phyloP scores from a whole-genome alignment of 2,797 vertebrate genomes.

The Mus spretus region DNA sequence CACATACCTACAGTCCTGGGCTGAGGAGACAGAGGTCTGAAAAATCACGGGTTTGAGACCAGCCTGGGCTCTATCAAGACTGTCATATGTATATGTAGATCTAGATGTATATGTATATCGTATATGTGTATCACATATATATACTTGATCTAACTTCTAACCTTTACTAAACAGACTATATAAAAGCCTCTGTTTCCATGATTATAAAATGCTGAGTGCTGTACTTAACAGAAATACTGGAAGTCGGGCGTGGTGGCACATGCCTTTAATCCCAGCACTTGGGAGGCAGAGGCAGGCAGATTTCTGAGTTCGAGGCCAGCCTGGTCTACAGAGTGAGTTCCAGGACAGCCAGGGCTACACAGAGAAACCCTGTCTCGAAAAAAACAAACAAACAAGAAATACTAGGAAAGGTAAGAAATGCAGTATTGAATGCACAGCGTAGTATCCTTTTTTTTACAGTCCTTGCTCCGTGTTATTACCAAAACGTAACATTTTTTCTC shows the following conservation, averaged over 20 bases:
- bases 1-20: not conserved
- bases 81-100: too few relatives aligned
- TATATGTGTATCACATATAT: too few relatives aligned
- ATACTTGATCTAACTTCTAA: not conserved
- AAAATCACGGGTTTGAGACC: not conserved
- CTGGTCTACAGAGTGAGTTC: too few relatives aligned
- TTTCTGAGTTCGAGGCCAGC: too few relatives aligned
- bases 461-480: not conserved
- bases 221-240: not conserved
- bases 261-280: too few relatives aligned
- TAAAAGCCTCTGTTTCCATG: not conserved
- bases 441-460: not conserved
- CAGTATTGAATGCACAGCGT: not conserved
- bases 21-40: not conserved
- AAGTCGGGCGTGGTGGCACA: too few relatives aligned
- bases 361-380: too few relatives aligned
- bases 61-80: not conserved
- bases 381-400: not conserved
- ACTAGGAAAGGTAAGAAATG: not conserved
- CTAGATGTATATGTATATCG: too few relatives aligned
- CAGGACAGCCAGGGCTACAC: too few relatives aligned
- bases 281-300: too few relatives aligned
- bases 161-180: slow-evolving; percentile 7
- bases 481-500: not conserved
- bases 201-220: not conserved